These are phyloP conservation scores for Dione vanillae DNA, from an alignment of 2,888 invertebrate species.

Conservation along the genomic window DNA sequence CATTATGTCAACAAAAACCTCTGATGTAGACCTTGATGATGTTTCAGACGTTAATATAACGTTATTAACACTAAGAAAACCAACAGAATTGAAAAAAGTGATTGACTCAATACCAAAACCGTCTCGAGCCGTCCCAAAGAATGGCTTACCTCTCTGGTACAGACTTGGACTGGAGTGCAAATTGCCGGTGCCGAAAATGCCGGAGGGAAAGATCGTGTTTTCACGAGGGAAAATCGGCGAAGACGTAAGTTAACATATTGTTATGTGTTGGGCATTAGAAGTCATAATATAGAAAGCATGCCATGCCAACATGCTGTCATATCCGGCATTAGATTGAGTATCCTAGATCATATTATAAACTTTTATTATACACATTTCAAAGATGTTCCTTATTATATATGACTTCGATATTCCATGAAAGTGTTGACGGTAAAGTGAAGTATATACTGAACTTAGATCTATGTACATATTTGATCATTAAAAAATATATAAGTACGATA, in stretches of 20 bases:
- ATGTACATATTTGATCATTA: no score
- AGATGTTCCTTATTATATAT: background rate
- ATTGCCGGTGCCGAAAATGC: conserved; percentile 81
- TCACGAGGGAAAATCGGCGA: conserved; percentile 81
- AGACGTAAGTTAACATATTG: conserved; percentile 66
- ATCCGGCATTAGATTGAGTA: background rate
- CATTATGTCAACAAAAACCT: conserved; percentile 36
- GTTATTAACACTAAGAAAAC: conserved; percentile 74
- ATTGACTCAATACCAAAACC: conserved; percentile 78
- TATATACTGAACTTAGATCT: no score
- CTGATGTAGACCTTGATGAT: conserved; percentile 59
- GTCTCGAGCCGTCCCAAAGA: conserved; percentile 72
- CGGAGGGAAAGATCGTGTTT: conserved; percentile 76
- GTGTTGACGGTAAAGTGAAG: no score
- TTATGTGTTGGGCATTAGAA: background rate
- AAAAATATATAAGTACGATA: no score
- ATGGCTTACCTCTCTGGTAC: conserved; percentile 82
- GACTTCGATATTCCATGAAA: no score
- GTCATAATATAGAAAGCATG: background rate
- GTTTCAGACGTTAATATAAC: conserved; percentile 63
- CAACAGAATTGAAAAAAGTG: conserved; percentile 76
- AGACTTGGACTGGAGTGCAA: conserved; percentile 80
- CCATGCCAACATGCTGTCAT: background rate
- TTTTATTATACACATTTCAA: no score
- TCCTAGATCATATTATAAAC: no score